A percentile compares a stretch with the other conserved stretches of the same genome.
Conservation (phyloP, 2,888 invertebrate species). For the Trachelus troglodyta region DNA sequence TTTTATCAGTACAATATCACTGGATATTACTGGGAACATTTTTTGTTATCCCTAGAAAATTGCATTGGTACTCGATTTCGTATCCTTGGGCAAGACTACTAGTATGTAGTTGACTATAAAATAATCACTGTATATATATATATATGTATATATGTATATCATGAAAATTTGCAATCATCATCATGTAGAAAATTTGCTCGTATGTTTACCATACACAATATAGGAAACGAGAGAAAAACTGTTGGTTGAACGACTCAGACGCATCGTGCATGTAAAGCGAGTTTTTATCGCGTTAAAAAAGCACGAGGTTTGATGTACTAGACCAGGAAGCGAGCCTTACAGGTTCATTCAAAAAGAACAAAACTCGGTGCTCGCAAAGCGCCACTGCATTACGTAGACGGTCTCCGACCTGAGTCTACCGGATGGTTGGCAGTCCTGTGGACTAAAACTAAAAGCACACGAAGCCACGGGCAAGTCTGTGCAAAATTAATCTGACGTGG, state of each 20-base stretch:
- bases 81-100: too few relatives aligned
- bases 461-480: not conserved
- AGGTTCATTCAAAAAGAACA: not conserved
- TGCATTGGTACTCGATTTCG: too few relatives aligned
- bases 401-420: not conserved
- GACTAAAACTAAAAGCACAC: not conserved
- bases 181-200: not conserved
- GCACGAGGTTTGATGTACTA: not conserved
- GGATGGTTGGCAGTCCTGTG: not conserved
- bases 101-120: too few relatives aligned
- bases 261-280: not conserved
- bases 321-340: not conserved
- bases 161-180: too few relatives aligned
- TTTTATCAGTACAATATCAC: not conserved
- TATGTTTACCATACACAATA: not conserved
- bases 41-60: not conserved
- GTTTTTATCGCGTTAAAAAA: not conserved
- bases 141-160: not conserved
- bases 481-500: slow-evolving; percentile 34
- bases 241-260: not conserved
- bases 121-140: too few relatives aligned
- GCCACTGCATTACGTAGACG: not conserved
- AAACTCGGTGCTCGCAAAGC: not conserved
- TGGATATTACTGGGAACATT: not conserved
- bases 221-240: not conserved